Evolutionary conservation across 2,888 invertebrate genomes (phyloP), one percentile per base, ranked within the genome.

Genomic region (Coremacera marginata): DNA sequence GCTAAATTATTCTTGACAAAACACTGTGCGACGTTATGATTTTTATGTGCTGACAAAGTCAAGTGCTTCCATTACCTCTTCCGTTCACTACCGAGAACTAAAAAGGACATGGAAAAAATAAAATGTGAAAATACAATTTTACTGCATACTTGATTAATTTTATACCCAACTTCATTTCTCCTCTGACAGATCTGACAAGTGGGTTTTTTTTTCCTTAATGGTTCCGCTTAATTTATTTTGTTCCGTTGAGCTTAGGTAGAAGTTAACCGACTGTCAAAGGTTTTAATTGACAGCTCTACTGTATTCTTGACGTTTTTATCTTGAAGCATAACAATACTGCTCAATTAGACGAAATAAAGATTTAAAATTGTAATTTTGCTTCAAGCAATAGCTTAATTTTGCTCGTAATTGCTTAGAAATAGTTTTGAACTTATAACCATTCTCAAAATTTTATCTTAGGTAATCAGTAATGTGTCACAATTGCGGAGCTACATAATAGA

Each of bases 231-330:
- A 27, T 60, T 22, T 11, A 16, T 60, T 11, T 2, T 11, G 14
- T 11, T 60, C 16, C 22, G 14, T 7, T 60, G 22, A 22, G 14
- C 5, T 22, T 0, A 55, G 60, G 44, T 16, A 9, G n/a, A 60
- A 70, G 22, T 49, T 25, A 22, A 4, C 25, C 57, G 65, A 67
- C 74, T 52, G 52, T 74, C 74, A 55, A 65, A 55, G 25, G 51
- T 19, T 34, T 65, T 67, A 74, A 74, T 74, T 67, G 74, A 67
- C 67, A 74, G 73, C 16, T 49, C n/a, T 7, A 44, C 44, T 2
- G 1, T 44, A 7, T 7, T 44, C 14, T 11, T 14, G 44, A 37
- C 37, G 7, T 44, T 44, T 44, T 14, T 44, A 11, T 11, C 7
- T n/a, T 44, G 44, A 11, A 44, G 11, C 31, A 44, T 0, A 44